phyloP scores from a whole-genome alignment of 2,113 vertebrate species.

The Gymnocephalus cernua region DNA sequence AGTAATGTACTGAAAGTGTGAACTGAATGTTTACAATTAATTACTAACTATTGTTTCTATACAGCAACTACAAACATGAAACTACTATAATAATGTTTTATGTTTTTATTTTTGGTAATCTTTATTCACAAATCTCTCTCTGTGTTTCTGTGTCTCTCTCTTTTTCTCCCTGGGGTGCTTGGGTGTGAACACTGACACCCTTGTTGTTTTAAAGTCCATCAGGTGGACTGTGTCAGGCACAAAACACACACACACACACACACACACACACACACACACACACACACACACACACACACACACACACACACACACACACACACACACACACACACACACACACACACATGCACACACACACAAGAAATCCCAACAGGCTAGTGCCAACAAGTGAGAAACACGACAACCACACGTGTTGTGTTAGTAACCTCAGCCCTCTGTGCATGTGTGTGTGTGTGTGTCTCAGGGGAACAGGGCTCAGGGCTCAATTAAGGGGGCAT shows the following conservation, averaged over 20 bases:
- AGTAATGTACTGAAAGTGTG: background rate
- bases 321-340: slow-evolving; percentile 17
- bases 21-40: background rate
- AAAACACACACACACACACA: slow-evolving; percentile 26
- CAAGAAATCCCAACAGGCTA: slow-evolving; percentile 53
- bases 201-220: slow-evolving; percentile 65
- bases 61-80: background rate
- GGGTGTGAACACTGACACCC: slow-evolving; percentile 70
- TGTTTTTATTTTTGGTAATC: background rate
- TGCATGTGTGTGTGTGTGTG: slow-evolving; percentile 36
- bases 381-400: slow-evolving; percentile 67
- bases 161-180: slow-evolving; percentile 1
- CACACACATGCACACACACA: slow-evolving; percentile 22
- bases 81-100: background rate
- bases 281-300: slow-evolving; percentile 22
- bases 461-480: slow-evolving; percentile 73
- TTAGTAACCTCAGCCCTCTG: slow-evolving; percentile 80
- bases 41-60: background rate
- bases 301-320: slow-evolving; percentile 21
- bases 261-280: slow-evolving; percentile 23
- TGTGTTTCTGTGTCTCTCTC: background rate
- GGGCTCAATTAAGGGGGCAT: slow-evolving; percentile 84
- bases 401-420: slow-evolving; percentile 76
- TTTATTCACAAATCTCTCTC: slow-evolving; percentile 4
- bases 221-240: slow-evolving; percentile 59